A percentile compares a stretch with the other conserved stretches of the same genome.
Conservation (phyloP, 1,140 invertebrate genomes). For the Acromyrmex echinatior region DNA sequence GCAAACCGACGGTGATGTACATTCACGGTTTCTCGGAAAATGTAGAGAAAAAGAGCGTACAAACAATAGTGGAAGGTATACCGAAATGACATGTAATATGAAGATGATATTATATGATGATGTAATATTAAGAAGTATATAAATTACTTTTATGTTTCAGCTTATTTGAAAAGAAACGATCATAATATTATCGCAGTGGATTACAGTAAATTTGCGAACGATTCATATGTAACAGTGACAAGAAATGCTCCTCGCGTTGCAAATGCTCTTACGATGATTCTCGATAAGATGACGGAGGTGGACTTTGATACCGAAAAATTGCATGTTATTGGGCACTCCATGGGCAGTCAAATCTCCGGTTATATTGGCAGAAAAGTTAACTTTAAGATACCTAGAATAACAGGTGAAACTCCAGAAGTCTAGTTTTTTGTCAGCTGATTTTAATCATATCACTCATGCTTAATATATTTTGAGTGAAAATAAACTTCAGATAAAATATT, state of each 20-base stretch:
- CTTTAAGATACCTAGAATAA: constrained; percentile 78
- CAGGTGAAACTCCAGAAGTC: constrained; percentile 73
- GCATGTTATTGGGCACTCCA: constrained; percentile 92
- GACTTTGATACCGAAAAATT: constrained; percentile 84
- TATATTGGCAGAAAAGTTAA: constrained; percentile 87
- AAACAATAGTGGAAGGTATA: constrained; percentile 78
- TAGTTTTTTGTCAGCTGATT: background rate
- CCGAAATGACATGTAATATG: background rate
- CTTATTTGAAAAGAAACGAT: constrained; percentile 78
- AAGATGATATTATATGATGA: too few species aligned
- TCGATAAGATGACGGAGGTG: constrained; percentile 66
- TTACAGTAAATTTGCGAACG: constrained; percentile 88
- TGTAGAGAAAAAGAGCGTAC: constrained; percentile 74
- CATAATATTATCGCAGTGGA: constrained; percentile 87
- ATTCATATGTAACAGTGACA: constrained; percentile 87
- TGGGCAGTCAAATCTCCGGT: constrained; percentile 92
- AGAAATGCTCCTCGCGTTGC: constrained; percentile 85
- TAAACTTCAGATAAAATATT: too few species aligned
- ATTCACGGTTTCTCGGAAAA: constrained; percentile 83
- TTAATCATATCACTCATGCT: background rate
- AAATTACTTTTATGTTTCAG: constrained; percentile 71
- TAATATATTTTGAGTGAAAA: background rate
- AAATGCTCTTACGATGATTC: constrained; percentile 52
- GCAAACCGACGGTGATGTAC: constrained; percentile 80
- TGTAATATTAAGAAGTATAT: background rate